Base-by-base conservation (phyloP, 2,888 invertebrate genomes). In the Diadegma fenestrale region DNA sequence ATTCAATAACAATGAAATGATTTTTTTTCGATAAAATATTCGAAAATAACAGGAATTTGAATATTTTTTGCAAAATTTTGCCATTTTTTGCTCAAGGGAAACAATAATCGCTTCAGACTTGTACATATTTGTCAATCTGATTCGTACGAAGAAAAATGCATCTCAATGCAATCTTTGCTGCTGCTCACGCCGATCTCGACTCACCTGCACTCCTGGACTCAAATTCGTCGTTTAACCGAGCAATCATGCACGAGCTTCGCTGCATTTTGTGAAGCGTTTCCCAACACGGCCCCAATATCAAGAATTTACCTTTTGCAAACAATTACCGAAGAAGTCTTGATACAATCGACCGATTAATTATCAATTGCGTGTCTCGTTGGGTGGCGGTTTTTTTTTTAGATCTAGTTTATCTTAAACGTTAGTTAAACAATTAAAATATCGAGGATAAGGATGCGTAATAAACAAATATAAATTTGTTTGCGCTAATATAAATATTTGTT, bases 361-460 rank as follows among this genome's bases (percentile, higher is more conserved):
- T 79, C 77, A 79, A 75, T 69, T 26, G 73, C 87, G 87, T 88
- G 89, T 90, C 90, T 90, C 89, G 88, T 90, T 90, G 85, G 84
- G 91, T 90, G 90, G 83, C 54, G 77, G 88, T 86, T 88, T 79
- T 64, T 54, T 73, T 63, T 76, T 68, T 86, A 85, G 80, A 82
- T 77, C 78, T 80, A 75, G 75, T 72, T 73, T 71, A 77, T 76
- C 22, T 87, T 89, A 87, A 77, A 84, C 82, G 78, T 88, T 89
- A 88, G 86, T 84, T 87, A 81, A 89, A 87, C 84, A 88, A 87
- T 88, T 86, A 87, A 84, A 86, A 87, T 86, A 85, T 88, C 81
- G 88, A 87, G 86, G 86, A 86, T 86, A 87, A 82, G 84, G 87
- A 88, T 87, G 87, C 87, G 85, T 87, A 88, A 87, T 87, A 88